Percentiles rank a stretch among this genome's conserved stretches.
phyloP scores from a whole-genome alignment of 2,797 vertebrate species.

The Meda fulgida region DNA sequence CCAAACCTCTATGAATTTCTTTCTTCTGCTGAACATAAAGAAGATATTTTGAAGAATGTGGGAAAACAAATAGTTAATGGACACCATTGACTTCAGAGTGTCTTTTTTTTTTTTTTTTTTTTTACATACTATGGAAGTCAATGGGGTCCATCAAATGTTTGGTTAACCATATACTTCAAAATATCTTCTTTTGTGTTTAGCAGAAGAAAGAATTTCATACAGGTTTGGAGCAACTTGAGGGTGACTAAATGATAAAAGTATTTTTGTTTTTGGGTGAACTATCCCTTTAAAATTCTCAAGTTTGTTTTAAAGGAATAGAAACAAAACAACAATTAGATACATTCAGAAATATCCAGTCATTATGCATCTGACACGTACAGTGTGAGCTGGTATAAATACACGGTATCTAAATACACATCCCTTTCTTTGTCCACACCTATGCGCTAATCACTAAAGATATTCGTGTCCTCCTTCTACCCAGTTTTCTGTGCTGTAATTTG shows the following conservation, averaged over 20 bases:
- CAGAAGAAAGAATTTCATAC: background rate
- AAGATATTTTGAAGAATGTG: background rate
- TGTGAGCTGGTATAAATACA: background rate
- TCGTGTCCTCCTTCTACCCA: background rate
- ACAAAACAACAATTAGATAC: background rate
- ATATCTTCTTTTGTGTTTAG: background rate
- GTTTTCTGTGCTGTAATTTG: background rate
- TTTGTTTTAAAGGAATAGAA: background rate
- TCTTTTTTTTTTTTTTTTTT: background rate
- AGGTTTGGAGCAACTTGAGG: background rate
- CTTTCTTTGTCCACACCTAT: background rate
- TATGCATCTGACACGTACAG: background rate
- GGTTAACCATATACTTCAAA: background rate
- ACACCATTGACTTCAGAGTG: background rate
- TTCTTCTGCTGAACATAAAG: background rate
- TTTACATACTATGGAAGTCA: background rate
- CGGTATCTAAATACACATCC: background rate
- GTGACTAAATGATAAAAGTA: background rate
- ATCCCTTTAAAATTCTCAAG: background rate
- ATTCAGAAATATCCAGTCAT: conserved; percentile 2
- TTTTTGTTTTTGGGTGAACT: background rate
- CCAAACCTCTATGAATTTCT: background rate
- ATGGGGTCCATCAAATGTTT: background rate
- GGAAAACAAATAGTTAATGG: background rate
- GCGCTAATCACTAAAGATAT: background rate